These are phyloP conservation scores for Griposia aprilina DNA, from an alignment of 2,888 invertebrate genomes.

Conservation along the genomic window DNA sequence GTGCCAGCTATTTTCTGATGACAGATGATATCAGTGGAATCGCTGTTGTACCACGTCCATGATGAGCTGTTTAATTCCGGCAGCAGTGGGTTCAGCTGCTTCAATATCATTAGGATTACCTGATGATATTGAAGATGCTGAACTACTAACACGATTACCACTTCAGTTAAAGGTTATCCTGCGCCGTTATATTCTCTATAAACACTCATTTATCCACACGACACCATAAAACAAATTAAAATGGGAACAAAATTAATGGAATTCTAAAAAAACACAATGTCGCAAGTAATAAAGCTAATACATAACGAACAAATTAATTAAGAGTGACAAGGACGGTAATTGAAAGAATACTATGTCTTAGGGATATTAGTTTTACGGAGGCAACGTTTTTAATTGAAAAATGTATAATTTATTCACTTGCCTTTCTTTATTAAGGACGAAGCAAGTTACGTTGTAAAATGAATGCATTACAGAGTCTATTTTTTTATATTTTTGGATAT, in stretches of 20 bases:
- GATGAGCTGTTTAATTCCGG: background rate
- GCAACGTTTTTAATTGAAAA: conserved; percentile 53
- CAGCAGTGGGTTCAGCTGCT: background rate
- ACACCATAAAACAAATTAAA: conserved; percentile 18
- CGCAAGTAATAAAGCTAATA: conserved; percentile 50
- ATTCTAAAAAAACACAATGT: conserved; percentile 17
- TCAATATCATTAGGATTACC: no score
- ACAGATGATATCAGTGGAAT: background rate
- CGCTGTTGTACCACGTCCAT: background rate
- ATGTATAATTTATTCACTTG: conserved; percentile 26
- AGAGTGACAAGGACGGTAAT: conserved; percentile 66
- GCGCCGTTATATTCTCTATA: no score
- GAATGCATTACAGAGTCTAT: background rate
- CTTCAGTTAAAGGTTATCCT: background rate
- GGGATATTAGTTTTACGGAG: conserved; percentile 39
- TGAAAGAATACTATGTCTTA: conserved; percentile 55
- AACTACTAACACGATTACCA: background rate
- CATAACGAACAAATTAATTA: conserved; percentile 63
- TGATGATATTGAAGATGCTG: background rate
- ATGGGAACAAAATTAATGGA: conserved; percentile 34
- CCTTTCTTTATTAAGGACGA: conserved; percentile 1
- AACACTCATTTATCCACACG: background rate
- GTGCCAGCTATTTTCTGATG: background rate
- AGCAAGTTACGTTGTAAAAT: conserved; percentile 4
- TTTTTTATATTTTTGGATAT: background rate